A percentile compares a stretch with the other conserved stretches of the same genome.
Conservation (phyloP, 2,888 invertebrate genomes). For the Apamea anceps region DNA sequence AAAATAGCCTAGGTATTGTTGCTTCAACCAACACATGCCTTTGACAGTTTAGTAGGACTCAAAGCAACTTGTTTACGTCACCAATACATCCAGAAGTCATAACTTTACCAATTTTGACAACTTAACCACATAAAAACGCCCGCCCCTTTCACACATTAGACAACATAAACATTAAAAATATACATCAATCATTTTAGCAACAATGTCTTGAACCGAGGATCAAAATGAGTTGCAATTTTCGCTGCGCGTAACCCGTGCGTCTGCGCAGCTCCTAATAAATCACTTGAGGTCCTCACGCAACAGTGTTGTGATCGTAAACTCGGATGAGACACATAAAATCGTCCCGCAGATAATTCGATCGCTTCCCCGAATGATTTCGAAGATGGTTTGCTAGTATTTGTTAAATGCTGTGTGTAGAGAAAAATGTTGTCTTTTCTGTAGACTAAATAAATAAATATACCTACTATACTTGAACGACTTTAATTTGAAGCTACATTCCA, state of each 20-base stretch:
- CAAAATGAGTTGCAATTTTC: conserved; percentile 79
- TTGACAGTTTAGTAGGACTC: conserved; percentile 2
- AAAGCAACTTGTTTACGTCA: conserved; percentile 12
- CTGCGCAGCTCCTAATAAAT: conserved; percentile 64
- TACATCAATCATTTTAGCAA: conserved; percentile 65
- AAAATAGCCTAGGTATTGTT: neutral
- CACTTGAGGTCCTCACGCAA: conserved; percentile 72
- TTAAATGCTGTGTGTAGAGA: conserved; percentile 3
- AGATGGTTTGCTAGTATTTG: conserved; percentile 39
- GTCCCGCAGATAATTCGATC: conserved; percentile 84
- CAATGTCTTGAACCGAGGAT: conserved; percentile 62
- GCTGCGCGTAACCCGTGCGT: conserved; percentile 66
- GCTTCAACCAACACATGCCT: neutral
- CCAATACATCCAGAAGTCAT: conserved; percentile 35
- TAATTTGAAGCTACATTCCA: too few relatives aligned
- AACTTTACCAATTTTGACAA: conserved; percentile 32
- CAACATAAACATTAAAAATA: conserved; percentile 55
- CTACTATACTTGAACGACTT: neutral
- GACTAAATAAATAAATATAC: neutral
- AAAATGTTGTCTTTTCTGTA: neutral
- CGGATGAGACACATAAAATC: conserved; percentile 76
- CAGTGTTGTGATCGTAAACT: conserved; percentile 72
- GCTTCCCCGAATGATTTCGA: conserved; percentile 80
- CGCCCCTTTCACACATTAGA: conserved; percentile 64
- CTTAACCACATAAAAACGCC: conserved; percentile 37